phyloP scores from a whole-genome alignment of 2,888 invertebrate species.

The Nebria salina region DNA sequence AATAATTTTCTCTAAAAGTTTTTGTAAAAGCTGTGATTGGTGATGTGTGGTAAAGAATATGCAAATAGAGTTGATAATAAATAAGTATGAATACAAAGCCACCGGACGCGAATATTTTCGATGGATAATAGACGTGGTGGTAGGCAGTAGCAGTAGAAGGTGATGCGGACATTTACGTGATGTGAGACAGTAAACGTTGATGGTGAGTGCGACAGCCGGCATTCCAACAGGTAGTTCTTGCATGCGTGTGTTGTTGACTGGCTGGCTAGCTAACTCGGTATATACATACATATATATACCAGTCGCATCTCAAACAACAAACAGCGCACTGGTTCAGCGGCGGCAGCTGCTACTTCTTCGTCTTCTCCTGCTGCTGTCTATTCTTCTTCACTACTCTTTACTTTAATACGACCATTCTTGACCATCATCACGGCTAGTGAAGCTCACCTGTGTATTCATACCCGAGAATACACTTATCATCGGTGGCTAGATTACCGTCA shows the following conservation, averaged over 20 bases:
- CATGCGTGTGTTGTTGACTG: not conserved
- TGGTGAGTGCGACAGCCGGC: not conserved
- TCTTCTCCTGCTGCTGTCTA: not conserved
- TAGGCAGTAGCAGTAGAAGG: not conserved
- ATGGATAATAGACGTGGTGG: not conserved
- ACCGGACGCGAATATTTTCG: conserved; percentile 1
- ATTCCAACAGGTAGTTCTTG: not conserved
- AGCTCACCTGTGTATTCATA: not conserved
- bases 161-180: not conserved
- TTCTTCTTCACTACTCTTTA: not conserved
- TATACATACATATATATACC: not conserved
- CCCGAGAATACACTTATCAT: not conserved
- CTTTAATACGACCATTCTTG: not conserved
- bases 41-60: too few species aligned
- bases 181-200: not conserved
- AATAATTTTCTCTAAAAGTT: too few species aligned
- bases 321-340: not conserved
- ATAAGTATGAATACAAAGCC: conserved; percentile 18
- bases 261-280: not conserved
- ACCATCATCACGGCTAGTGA: not conserved
- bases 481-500: not conserved
- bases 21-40: too few species aligned
- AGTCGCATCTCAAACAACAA: not conserved
- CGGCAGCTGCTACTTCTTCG: not conserved
- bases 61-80: too few species aligned